A percentile compares a stretch with the other conserved stretches of the same genome.
These are phyloP conservation scores for Sebastes diaconus DNA, from an alignment of 2,797 vertebrate species.

Conservation along the genomic window DNA sequence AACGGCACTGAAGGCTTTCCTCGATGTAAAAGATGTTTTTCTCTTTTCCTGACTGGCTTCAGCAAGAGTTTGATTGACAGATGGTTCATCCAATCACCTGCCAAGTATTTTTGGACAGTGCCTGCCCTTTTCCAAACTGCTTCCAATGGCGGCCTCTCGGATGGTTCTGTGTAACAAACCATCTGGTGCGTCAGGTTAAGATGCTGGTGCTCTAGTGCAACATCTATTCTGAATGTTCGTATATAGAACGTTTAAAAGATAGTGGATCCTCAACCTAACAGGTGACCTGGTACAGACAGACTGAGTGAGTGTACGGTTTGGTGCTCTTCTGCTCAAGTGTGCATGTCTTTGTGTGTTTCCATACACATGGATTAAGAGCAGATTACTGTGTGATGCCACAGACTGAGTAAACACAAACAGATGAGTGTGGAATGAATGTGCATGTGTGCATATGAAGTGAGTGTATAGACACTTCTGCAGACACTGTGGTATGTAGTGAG, in stretches of 20 bases:
- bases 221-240: not conserved
- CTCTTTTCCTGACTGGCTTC: no score
- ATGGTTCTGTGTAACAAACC: no score
- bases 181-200: no score
- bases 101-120: no score
- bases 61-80: no score
- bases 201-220: not conserved
- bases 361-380: conserved; percentile 24
- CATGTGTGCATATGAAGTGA: not conserved
- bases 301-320: not conserved
- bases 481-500: not conserved
- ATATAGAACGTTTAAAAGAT: not conserved
- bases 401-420: conserved; percentile 42
- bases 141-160: no score
- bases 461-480: not conserved
- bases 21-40: no score
- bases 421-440: not conserved
- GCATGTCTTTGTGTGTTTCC: conserved; percentile 24
- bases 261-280: no score
- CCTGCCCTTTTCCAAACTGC: no score
- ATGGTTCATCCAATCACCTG: no score
- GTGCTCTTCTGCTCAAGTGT: conserved; percentile 5
- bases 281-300: not conserved
- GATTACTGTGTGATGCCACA: conserved; percentile 29
- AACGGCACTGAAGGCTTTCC: no score